Evolutionary conservation across 1,140 invertebrate species (phyloP).

Genomic region (Myzus persicae): DNA sequence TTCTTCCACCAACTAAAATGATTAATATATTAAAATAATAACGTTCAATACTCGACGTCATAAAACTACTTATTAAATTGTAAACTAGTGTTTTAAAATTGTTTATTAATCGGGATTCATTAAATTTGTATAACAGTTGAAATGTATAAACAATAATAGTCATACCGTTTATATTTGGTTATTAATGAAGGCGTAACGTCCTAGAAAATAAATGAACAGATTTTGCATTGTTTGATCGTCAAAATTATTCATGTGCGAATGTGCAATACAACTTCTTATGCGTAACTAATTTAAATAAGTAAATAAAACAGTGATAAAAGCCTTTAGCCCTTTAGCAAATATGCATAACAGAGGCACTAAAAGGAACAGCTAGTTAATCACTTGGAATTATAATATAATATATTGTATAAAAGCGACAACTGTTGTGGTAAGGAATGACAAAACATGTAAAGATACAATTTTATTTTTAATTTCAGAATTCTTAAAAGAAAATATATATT

Average conservation of each 20-base stretch:
- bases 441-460: neutral
- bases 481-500: neutral
- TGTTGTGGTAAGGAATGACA: neutral
- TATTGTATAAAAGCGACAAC: neutral
- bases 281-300: conserved; percentile 20
- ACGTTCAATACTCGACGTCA: neutral
- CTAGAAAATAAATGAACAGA: neutral
- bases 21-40: neutral
- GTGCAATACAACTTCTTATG: neutral
- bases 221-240: neutral
- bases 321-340: neutral
- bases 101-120: neutral
- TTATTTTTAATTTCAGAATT: neutral
- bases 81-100: neutral
- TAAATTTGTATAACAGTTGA: no score
- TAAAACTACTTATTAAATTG: neutral
- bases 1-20: neutral
- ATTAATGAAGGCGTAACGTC: neutral
- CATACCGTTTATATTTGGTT: neutral
- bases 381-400: neutral
- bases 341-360: neutral
- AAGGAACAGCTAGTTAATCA: neutral
- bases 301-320: conserved; percentile 11
- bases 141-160: neutral
- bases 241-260: neutral